Conservation (phyloP, 92 coral and sea anemone species). For the Siderastrea radians region DNA sequence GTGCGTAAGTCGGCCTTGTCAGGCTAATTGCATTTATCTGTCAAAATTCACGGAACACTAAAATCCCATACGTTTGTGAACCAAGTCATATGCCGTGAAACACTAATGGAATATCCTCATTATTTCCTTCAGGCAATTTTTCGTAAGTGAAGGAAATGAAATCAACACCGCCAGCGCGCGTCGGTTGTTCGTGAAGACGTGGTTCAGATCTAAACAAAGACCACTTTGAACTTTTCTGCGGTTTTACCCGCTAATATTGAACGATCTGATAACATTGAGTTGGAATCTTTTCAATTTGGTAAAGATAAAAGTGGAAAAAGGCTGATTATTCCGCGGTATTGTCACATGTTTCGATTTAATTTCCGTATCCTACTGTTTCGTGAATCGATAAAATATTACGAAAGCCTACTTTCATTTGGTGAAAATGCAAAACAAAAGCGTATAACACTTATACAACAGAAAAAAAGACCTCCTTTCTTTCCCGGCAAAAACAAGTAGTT, state of each 20-base stretch:
- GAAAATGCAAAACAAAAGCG: neutral
- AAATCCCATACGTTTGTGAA: too few relatives aligned
- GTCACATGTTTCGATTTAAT: conserved; percentile 7
- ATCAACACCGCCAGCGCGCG: neutral
- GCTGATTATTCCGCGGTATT: conserved; percentile 14
- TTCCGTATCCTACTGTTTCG: neutral
- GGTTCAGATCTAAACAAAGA: too few relatives aligned
- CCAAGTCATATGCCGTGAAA: too few relatives aligned
- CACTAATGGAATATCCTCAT: neutral
- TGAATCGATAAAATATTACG: neutral
- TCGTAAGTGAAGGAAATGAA: neutral
- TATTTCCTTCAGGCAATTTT: neutral
- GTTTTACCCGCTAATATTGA: neutral
- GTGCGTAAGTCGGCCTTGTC: too few relatives aligned
- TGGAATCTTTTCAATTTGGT: conserved; percentile 13
- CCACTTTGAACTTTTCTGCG: neutral
- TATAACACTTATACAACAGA: neutral
- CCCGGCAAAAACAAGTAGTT: neutral
- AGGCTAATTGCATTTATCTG: too few relatives aligned
- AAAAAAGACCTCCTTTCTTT: neutral
- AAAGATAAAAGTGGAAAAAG: neutral
- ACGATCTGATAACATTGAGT: conserved; percentile 2
- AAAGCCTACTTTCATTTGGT: neutral
- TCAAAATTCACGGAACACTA: too few relatives aligned
- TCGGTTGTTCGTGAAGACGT: neutral